Evolutionary conservation across 2,888 invertebrate species (phyloP).

Genomic region (Pyrgus malvae): DNA sequence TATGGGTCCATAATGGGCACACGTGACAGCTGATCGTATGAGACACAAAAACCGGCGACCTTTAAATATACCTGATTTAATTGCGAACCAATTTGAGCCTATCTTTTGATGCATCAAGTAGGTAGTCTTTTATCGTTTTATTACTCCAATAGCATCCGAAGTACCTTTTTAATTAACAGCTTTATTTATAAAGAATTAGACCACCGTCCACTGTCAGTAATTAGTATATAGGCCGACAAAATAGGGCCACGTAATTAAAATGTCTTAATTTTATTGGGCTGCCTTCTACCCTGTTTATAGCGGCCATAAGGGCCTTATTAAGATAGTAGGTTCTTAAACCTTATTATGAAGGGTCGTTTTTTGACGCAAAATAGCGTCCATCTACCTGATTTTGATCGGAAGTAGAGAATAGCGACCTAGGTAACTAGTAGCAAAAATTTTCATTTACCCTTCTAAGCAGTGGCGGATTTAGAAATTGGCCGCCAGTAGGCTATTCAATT

Average conservation of each 20-base stretch:
- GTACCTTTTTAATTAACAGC: slow-evolving; percentile 49
- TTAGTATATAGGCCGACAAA: slow-evolving; percentile 67
- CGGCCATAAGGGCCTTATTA: slow-evolving; percentile 56
- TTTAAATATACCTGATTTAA: slow-evolving; percentile 23
- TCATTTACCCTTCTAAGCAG: too few relatives aligned
- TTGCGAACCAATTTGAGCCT: slow-evolving; percentile 37
- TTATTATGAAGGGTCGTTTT: slow-evolving; percentile 26
- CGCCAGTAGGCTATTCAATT: too few relatives aligned
- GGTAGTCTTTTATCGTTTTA: slow-evolving; percentile 74
- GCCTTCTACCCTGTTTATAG: slow-evolving; percentile 59
- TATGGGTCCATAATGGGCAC: too few relatives aligned
- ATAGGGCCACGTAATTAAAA: slow-evolving; percentile 77
- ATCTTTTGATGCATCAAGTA: slow-evolving; percentile 51
- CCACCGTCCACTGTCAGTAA: slow-evolving; percentile 62
- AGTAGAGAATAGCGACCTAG: too few relatives aligned
- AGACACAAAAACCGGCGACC: neutral
- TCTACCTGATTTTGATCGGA: neutral
- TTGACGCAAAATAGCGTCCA: neutral
- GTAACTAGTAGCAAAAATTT: too few relatives aligned
- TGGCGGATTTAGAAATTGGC: too few relatives aligned
- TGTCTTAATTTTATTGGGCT: slow-evolving; percentile 77
- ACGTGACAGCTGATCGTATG: too few relatives aligned
- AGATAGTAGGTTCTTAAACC: slow-evolving; percentile 39
- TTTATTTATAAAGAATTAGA: slow-evolving; percentile 76
- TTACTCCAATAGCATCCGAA: slow-evolving; percentile 60